Conservation (phyloP, 2,797 vertebrate species). For the Syncerus caffer region DNA sequence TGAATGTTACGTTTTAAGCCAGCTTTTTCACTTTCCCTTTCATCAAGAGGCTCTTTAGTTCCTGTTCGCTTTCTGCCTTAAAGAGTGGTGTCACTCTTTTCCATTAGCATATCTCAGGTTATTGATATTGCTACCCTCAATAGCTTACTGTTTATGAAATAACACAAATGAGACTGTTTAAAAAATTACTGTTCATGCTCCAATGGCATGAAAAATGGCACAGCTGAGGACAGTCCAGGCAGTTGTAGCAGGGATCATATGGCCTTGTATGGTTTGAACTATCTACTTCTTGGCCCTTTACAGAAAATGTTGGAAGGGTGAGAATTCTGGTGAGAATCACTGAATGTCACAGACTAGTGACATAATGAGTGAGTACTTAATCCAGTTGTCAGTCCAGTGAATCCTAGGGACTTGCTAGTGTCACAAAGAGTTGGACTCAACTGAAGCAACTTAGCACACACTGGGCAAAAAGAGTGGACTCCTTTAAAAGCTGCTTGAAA, state of each 20-base stretch:
- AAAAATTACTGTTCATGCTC: neutral
- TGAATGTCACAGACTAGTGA: neutral
- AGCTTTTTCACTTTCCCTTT: neutral
- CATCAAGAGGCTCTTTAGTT: neutral
- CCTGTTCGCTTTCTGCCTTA: neutral
- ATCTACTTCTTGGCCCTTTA: neutral
- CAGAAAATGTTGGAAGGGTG: neutral
- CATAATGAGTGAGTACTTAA: neutral
- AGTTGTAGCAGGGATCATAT: neutral
- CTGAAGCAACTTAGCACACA: neutral
- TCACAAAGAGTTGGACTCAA: neutral
- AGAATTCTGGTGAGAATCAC: neutral
- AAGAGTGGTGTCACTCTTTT: neutral
- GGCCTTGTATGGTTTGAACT: neutral
- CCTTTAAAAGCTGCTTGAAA: constrained; percentile 7
- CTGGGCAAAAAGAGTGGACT: neutral
- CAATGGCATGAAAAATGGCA: neutral
- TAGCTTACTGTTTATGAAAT: neutral
- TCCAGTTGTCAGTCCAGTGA: neutral
- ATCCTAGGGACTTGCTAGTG: neutral
- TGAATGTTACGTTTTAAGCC: neutral
- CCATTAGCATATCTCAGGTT: neutral
- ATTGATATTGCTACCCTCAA: neutral
- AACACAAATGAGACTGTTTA: neutral
- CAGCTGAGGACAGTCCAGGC: neutral